A percentile compares a stretch with the other conserved stretches of the same genome.
These are phyloP conservation scores for Drosophila pachea DNA, from an alignment of 1,140 invertebrate genomes.

Conservation along the genomic window DNA sequence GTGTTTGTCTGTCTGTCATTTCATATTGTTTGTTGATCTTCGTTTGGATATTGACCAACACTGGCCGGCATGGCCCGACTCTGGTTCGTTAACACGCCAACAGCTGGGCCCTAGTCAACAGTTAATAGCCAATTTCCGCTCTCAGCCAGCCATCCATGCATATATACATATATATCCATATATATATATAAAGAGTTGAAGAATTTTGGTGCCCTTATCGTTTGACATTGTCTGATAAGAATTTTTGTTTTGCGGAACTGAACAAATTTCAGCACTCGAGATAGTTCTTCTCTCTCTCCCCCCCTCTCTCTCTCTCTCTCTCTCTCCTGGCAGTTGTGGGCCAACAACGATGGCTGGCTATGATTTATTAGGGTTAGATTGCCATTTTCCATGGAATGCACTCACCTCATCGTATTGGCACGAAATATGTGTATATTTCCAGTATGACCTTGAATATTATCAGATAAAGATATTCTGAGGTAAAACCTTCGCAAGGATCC, in stretches of 20 bases:
- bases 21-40: conserved; percentile 43
- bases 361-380: too few species aligned
- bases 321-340: not conserved
- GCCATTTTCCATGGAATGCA: too few species aligned
- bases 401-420: too few species aligned
- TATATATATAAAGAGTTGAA: too few species aligned
- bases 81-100: conserved; percentile 33
- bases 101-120: conserved; percentile 45
- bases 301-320: too few species aligned
- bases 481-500: too few species aligned
- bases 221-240: conserved; percentile 16
- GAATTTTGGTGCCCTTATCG: conserved; percentile 2
- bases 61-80: conserved; percentile 8
- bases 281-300: too few species aligned
- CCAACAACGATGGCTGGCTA: conserved; percentile 6
- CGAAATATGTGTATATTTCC: too few species aligned
- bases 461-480: too few species aligned
- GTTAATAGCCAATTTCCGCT: conserved; percentile 65
- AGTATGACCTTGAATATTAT: too few species aligned
- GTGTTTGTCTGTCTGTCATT: conserved; percentile 39
- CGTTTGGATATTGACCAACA: conserved; percentile 50
- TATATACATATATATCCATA: too few species aligned
- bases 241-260: conserved; percentile 5
- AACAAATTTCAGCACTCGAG: too few species aligned
- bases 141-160: conserved; percentile 41